Percentiles rank a stretch among this genome's conserved stretches.
Conservation (phyloP, 30 jellyfish, hydroid and myxozoan species). For the Clytia hemisphaerica region DNA sequence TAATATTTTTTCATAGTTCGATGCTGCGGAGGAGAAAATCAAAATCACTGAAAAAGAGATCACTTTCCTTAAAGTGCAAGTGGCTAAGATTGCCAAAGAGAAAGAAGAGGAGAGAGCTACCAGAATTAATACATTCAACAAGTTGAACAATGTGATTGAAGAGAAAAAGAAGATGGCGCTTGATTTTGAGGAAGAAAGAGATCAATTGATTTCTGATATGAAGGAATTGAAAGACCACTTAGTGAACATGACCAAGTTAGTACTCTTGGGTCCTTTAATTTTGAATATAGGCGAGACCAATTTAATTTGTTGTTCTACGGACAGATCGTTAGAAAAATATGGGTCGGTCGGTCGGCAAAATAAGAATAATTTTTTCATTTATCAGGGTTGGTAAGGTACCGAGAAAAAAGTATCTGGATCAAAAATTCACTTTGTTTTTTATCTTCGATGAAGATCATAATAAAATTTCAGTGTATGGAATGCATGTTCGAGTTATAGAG, state of each 20-base stretch:
- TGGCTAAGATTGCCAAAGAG: slow-evolving; percentile 15
- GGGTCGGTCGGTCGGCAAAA: too few relatives aligned
- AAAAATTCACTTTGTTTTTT: too few relatives aligned
- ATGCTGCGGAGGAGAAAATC: not conserved
- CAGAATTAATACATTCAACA: slow-evolving; percentile 10
- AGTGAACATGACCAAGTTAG: slow-evolving; percentile 33
- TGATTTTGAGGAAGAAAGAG: not conserved
- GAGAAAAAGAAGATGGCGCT: slow-evolving; percentile 7
- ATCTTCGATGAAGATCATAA: too few relatives aligned
- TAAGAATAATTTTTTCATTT: too few relatives aligned
- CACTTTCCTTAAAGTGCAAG: slow-evolving; percentile 7
- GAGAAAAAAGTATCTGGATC: too few relatives aligned
- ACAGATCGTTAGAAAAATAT: too few relatives aligned
- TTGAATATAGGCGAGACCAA: too few relatives aligned
- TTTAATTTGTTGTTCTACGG: too few relatives aligned
- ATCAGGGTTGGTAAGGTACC: too few relatives aligned
- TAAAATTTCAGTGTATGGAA: too few relatives aligned
- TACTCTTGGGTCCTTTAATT: too few relatives aligned
- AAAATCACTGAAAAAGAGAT: slow-evolving; percentile 15
- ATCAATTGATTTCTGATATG: slow-evolving; percentile 4
- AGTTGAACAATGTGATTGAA: slow-evolving; percentile 14
- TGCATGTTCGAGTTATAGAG: too few relatives aligned
- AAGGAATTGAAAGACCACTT: slow-evolving; percentile 15
- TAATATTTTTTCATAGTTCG: slow-evolving; percentile 8
- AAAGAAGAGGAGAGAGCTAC: slow-evolving; percentile 28